Conservation (phyloP, 2,113 vertebrate genomes). For the Pogona vitticeps region DNA sequence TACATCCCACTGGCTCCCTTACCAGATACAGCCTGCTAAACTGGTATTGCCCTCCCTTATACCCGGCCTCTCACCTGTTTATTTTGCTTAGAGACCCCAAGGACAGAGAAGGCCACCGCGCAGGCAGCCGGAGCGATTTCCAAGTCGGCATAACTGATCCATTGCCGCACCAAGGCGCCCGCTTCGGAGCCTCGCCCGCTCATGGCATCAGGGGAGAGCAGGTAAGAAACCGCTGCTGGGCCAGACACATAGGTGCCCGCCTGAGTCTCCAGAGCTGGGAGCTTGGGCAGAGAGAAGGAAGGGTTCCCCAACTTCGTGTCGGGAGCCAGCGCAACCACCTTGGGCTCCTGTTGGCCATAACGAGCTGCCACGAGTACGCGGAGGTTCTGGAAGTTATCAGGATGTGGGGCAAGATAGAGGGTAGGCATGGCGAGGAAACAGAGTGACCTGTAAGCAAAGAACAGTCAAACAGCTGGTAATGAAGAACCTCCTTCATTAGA, state of each 20-base stretch:
- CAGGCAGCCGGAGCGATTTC: slow-evolving; percentile 83
- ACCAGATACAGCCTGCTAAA: no score
- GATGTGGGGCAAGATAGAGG: slow-evolving; percentile 84
- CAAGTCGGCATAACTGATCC: slow-evolving; percentile 87
- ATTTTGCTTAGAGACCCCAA: slow-evolving; percentile 74
- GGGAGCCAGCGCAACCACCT: slow-evolving; percentile 38
- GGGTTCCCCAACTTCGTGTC: slow-evolving; percentile 38
- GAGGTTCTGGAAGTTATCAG: slow-evolving; percentile 86
- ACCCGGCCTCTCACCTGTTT: slow-evolving; percentile 71
- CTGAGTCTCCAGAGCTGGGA: slow-evolving; percentile 76
- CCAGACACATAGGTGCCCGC: slow-evolving; percentile 76
- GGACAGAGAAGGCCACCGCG: slow-evolving; percentile 80
- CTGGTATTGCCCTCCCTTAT: no score
- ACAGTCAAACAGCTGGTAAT: not conserved
- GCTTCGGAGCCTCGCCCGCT: slow-evolving; percentile 69
- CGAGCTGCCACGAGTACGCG: slow-evolving; percentile 81
- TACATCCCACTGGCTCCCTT: no score
- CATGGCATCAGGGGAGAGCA: slow-evolving; percentile 77
- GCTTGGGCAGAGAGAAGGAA: slow-evolving; percentile 65
- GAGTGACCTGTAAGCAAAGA: not conserved
- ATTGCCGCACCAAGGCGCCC: slow-evolving; percentile 84
- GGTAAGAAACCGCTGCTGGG: slow-evolving; percentile 81
- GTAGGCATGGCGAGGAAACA: slow-evolving; percentile 76
- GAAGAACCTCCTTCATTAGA: not conserved
- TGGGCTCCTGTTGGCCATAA: slow-evolving; percentile 61